Evolutionary conservation across 1,140 invertebrate genomes (phyloP), one percentile per base, ranked within the genome.

Genomic region (Lineus longissimus): DNA sequence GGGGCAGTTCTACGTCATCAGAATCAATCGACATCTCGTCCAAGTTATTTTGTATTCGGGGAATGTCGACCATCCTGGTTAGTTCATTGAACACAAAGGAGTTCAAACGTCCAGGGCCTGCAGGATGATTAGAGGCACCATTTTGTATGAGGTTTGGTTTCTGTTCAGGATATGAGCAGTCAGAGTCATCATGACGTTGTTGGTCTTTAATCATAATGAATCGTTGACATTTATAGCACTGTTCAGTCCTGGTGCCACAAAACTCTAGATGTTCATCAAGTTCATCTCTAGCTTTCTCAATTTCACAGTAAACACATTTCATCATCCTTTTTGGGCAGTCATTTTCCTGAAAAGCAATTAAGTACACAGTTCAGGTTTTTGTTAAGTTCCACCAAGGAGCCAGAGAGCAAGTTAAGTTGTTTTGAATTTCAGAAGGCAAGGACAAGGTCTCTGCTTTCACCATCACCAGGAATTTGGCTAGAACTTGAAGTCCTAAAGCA

Each of bases 151-250:
- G 58, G 15, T 64, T 47, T 9, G 71, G 70, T 65, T 72, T 72
- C 6, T 63, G 65, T 9, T 63, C 64, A 25, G 76, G 74, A 23
- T 71, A 76, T n/a, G 57, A 60, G 61, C 78, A 80, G 74, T 87
- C 86, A 66, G 84, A 84, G 66, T 87, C 86, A 40, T 86, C 72
- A 70, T 89, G 88, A 62, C 86, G 77, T 67, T 86, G 81, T 36
- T 84, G 83, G 74, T 89, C 86, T 73, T 87, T 87, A 67, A 86
- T 81, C 86, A 88, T 88, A 47, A 89, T 85, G 68, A 85, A 86
- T 75, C 87, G 85, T 22, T 83, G 82, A 78, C 88, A 89, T 25
- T 85, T 85, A 2, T 78, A 71, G 76, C 88, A 88, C 60, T 80
- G 83, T 72, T 89, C 87, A 4, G 88, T 89, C 56, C 88, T 79